Evolutionary conservation across 2,888 invertebrate species (phyloP).

Genomic region (Callimorpha dominula): DNA sequence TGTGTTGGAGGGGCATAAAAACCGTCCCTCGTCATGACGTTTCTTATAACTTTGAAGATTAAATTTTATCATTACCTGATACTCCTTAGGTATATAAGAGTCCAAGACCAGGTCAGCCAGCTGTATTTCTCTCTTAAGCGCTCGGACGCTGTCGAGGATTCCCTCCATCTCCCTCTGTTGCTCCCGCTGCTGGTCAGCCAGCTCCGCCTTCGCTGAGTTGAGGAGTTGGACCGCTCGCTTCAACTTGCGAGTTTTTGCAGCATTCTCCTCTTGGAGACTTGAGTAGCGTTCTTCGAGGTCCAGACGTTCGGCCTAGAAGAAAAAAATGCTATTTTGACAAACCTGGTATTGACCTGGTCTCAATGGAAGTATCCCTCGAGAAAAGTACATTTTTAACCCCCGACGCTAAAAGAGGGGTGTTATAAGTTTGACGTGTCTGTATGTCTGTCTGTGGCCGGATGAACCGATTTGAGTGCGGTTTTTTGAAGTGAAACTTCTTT

Average conservation of each 20-base stretch:
- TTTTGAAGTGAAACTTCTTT: too few species aligned
- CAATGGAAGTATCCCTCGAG: too few species aligned
- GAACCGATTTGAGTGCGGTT: too few species aligned
- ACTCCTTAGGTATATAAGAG: slow-evolving; percentile 97
- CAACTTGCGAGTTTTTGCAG: slow-evolving; percentile 96
- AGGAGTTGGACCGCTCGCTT: slow-evolving; percentile 95
- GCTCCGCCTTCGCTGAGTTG: slow-evolving; percentile 94
- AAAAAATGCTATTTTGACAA: not conserved
- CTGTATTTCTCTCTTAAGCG: slow-evolving; percentile 95
- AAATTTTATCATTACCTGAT: slow-evolving; percentile 88
- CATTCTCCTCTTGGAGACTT: slow-evolving; percentile 97
- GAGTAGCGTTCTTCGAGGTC: slow-evolving; percentile 98
- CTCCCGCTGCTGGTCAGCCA: slow-evolving; percentile 95
- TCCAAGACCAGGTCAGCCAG: slow-evolving; percentile 96
- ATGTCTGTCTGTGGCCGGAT: too few species aligned
- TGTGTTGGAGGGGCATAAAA: too few species aligned
- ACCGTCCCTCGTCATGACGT: too few species aligned
- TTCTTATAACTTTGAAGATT: not conserved
- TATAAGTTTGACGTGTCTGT: too few species aligned
- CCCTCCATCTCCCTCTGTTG: slow-evolving; percentile 99
- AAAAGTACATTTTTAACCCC: too few species aligned
- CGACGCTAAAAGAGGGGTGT: too few species aligned
- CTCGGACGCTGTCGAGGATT: slow-evolving; percentile 96
- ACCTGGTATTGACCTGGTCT: too few species aligned
- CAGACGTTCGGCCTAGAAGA: slow-evolving; percentile 91